phyloP scores from a whole-genome alignment of 2,797 vertebrate genomes.

The Botia almorhae region DNA sequence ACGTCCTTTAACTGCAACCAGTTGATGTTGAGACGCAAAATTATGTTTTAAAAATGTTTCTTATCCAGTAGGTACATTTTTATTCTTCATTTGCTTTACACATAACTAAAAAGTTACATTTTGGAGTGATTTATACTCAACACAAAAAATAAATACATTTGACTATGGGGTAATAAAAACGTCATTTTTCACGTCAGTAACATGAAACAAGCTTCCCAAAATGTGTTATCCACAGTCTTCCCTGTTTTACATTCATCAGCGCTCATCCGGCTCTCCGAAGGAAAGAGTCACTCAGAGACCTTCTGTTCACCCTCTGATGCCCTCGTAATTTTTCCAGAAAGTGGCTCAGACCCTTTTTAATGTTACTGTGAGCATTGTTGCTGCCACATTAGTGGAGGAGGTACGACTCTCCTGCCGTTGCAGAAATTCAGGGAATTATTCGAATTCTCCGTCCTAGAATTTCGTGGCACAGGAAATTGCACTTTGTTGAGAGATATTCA shows the following conservation, averaged over 20 bases:
- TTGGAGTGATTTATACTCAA: not conserved
- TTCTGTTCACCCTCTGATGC: constrained; percentile 10
- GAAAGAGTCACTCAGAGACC: constrained; percentile 21
- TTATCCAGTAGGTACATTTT: too few relatives aligned
- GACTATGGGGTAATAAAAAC: not conserved
- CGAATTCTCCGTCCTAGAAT: constrained; percentile 11
- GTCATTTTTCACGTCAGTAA: constrained; percentile 33
- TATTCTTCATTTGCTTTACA: not conserved
- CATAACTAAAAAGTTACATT: not conserved
- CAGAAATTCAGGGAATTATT: constrained; percentile 6
- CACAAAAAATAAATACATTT: not conserved
- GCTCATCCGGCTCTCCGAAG: constrained; percentile 22
- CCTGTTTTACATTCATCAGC: constrained; percentile 34
- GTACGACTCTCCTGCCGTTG: constrained; percentile 2
- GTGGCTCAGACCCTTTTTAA: not conserved
- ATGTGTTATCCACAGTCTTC: constrained; percentile 52
- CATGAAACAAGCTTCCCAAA: constrained; percentile 33
- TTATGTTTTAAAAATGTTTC: too few relatives aligned
- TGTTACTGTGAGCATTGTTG: constrained; percentile 18
- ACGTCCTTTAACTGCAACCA: not conserved
- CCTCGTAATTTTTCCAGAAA: constrained; percentile 4
- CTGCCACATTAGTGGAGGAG: not conserved
- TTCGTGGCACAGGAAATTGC: constrained; percentile 35
- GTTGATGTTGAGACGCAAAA: not conserved
- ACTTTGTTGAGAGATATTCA: constrained; percentile 38